Evolutionary conservation across 2,113 vertebrate species (phyloP), one percentile per base, ranked within the genome.

Genomic region (Ciconia stormi): DNA sequence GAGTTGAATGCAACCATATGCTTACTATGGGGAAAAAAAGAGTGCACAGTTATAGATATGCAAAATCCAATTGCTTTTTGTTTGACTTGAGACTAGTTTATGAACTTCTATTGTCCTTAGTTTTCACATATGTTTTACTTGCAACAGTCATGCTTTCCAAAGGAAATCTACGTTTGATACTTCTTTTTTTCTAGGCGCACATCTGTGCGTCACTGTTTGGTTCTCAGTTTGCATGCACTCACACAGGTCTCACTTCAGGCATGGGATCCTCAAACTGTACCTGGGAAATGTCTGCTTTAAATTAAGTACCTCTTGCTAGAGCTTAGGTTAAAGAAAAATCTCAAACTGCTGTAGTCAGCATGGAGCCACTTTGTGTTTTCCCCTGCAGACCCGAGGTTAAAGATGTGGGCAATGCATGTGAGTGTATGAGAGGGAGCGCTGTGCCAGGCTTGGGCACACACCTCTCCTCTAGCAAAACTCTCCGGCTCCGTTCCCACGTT

Each of bases 1-100:
- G 2, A 29, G 76, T 79, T 92, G 92, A 93, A 91, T 82, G 59
- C 90, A 82, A 63, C 59, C 80, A 56, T 74, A 72, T 94, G 87
- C 84, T 96, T 95, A 65, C 34, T 49, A 30, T 7, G 25, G 74
- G 88, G 87, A 42, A 81, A 85, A 93, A 82, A 80, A 36, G 14
- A 49, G 71, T 42, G 38, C 50, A 30, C 13, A 2, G 82, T 70
- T 69, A 34, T 26, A 84, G 85, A 88, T 44, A 83, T 50, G 61
- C 63, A 83, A 90, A 93, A 84, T 89, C 80, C 47, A 22, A 5
- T 23, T 71, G 63, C 59, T 71, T 89, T 93, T 81, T 78, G 22
- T 77, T 81, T 55, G 29, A 85, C 50, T 47, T 89, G 67, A 59
- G 50, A 53, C 7, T 56, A 32, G 47, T 81, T 88, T 71, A 17